Conservation (phyloP, 2,797 vertebrate species). For the Scyliorhinus canicula region DNA sequence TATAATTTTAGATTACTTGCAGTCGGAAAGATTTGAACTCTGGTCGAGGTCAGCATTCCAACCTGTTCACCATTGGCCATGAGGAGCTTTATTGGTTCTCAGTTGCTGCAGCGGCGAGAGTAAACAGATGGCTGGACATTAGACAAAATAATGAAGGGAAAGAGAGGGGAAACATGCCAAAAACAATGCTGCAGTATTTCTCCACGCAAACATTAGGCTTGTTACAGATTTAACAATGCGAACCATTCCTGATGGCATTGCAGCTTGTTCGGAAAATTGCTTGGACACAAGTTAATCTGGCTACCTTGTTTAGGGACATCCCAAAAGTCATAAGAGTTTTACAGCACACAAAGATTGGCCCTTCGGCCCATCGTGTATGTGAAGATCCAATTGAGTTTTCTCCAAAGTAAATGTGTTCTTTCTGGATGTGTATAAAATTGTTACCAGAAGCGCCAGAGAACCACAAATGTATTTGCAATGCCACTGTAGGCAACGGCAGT, state of each 20-base stretch:
- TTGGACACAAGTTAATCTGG: not conserved
- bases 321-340: no score
- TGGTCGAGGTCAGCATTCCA: not conserved
- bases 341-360: no score
- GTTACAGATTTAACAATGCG: not conserved
- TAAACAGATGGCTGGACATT: not conserved
- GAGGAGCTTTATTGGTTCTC: not conserved
- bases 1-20: conserved; percentile 6
- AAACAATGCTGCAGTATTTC: not conserved
- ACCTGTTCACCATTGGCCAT: not conserved
- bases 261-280: not conserved
- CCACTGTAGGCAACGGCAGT: not conserved
- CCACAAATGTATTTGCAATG: not conserved
- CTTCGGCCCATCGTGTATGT: no score
- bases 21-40: not conserved
- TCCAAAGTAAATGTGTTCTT: not conserved
- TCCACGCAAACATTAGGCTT: not conserved
- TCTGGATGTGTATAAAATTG: not conserved
- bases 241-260: not conserved
- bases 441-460: not conserved
- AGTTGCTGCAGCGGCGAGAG: not conserved
- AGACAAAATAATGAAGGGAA: not conserved
- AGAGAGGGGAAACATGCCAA: not conserved
- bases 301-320: not conserved
- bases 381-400: not conserved